Percentiles rank a stretch among this genome's conserved stretches.
phyloP scores from a whole-genome alignment of 2,888 invertebrate genomes.

The Drosophila demipolita region DNA sequence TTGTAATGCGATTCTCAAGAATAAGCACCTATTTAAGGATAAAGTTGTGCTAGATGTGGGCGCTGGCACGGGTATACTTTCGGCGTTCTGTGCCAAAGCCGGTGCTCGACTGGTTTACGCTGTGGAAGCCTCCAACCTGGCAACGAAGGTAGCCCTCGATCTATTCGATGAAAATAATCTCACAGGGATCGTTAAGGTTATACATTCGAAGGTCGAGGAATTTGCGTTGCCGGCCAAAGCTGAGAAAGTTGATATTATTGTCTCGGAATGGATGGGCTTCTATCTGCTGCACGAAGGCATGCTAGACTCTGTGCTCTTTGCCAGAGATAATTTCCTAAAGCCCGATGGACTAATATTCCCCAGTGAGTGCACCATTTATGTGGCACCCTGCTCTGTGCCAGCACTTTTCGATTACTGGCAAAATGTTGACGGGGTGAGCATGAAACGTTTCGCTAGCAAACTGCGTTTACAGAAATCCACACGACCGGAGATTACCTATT shows the following conservation, averaged over 20 bases:
- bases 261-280: constrained; percentile 99
- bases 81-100: constrained; percentile 94
- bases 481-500: constrained; percentile 88
- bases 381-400: constrained; percentile 86
- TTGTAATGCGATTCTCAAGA: constrained; percentile 90
- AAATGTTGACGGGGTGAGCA: constrained; percentile 91
- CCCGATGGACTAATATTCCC: constrained; percentile 91
- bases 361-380: constrained; percentile 87
- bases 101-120: constrained; percentile 96
- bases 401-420: constrained; percentile 90
- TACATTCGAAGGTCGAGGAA: constrained; percentile 85
- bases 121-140: constrained; percentile 92
- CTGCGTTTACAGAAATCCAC: constrained; percentile 88
- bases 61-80: constrained; percentile 94
- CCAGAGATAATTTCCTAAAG: constrained; percentile 92
- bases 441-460: constrained; percentile 88
- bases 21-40: constrained; percentile 88
- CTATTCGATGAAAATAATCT: constrained; percentile 90
- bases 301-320: constrained; percentile 94
- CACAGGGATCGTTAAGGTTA: constrained; percentile 88
- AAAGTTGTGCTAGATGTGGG: constrained; percentile 95
- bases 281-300: constrained; percentile 97
- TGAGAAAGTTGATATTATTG: constrained; percentile 93
- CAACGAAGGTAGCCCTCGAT: constrained; percentile 88
- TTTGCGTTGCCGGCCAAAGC: constrained; percentile 87